Percentiles rank a stretch among this genome's conserved stretches.
Evolutionary conservation across 2,113 vertebrate genomes (phyloP).

Genomic region (Xiphias gladius): DNA sequence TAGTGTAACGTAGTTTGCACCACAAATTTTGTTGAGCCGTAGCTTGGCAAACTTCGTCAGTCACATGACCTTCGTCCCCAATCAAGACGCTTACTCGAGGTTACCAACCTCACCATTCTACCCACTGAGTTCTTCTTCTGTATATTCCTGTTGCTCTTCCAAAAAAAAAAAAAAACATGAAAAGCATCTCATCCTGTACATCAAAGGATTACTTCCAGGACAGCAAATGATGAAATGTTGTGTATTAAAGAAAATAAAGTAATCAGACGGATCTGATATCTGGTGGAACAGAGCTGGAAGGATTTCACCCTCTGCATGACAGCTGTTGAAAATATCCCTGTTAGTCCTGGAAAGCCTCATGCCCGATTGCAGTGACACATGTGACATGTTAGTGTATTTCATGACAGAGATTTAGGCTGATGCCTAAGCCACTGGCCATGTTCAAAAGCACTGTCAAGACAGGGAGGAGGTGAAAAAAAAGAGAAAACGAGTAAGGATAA

Average conservation of each 20-base stretch:
- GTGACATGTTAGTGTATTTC: slow-evolving; percentile 67
- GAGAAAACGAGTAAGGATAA: slow-evolving; percentile 71
- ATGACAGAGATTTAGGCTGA: slow-evolving; percentile 67
- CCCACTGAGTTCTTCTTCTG: no score
- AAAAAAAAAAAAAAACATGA: neutral
- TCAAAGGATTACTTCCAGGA: neutral
- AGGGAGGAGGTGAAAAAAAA: slow-evolving; percentile 36
- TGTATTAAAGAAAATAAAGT: slow-evolving; percentile 17
- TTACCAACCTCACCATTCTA: neutral
- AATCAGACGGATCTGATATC: slow-evolving; percentile 15
- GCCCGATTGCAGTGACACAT: slow-evolving; percentile 42
- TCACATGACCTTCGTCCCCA: no score
- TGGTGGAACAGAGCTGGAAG: slow-evolving; percentile 30
- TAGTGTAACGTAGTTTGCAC: no score
- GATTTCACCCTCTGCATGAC: slow-evolving; percentile 30
- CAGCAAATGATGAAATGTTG: neutral
- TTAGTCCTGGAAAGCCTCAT: slow-evolving; percentile 61
- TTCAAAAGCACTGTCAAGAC: slow-evolving; percentile 63
- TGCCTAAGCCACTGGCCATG: slow-evolving; percentile 47
- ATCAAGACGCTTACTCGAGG: neutral
- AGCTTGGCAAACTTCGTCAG: no score
- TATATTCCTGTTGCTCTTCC: neutral
- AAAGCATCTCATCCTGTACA: neutral
- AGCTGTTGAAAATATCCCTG: slow-evolving; percentile 34
- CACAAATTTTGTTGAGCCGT: no score